Base-by-base conservation (phyloP, 2,888 invertebrate genomes). In the Amiota mariae region DNA sequence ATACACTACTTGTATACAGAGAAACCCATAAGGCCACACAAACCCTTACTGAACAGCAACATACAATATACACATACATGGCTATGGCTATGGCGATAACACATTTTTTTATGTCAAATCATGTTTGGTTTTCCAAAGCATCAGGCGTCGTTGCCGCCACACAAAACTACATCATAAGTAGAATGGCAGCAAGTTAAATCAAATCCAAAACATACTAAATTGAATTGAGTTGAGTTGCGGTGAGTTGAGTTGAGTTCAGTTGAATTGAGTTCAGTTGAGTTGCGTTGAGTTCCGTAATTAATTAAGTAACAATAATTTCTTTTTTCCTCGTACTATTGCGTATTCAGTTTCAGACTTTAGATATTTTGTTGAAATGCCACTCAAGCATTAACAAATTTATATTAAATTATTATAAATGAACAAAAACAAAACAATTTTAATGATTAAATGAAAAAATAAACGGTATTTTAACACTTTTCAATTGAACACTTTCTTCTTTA, bases 21-120 rank as follows among this genome's bases (percentile, higher is more conserved):
- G 24, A 24, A 24, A 76, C 73, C 73, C 72, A 70, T n/a, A n/a
- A n/a, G n/a, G n/a, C n/a, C 82, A 82, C 85, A 84, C 84, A 82
- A 36, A 24, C 24, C 3, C n/a, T n/a, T n/a, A n/a, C n/a, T n/a
- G n/a, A n/a, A n/a, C n/a, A n/a, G n/a, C n/a, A n/a, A n/a, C n/a
- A n/a, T n/a, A n/a, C n/a, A n/a, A n/a, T n/a, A n/a, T n/a, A n/a
- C n/a, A n/a, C n/a, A n/a, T n/a, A n/a, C n/a, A n/a, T n/a, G n/a
- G n/a, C n/a, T n/a, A 73, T 82, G 84, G 80, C 77, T 79, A 20
- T 61, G 20, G 59, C 59, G 10, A 48, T 18, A 47, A 71, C 51
- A 54, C 18, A 70, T 4, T 54, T 51, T 70, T 73, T 70, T 66
- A 48, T 48, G 66, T 66, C 48, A 48, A 66, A 48, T 66, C 66